Conservation (phyloP, 2,797 vertebrate species). For the Sebastes trivittatus region DNA sequence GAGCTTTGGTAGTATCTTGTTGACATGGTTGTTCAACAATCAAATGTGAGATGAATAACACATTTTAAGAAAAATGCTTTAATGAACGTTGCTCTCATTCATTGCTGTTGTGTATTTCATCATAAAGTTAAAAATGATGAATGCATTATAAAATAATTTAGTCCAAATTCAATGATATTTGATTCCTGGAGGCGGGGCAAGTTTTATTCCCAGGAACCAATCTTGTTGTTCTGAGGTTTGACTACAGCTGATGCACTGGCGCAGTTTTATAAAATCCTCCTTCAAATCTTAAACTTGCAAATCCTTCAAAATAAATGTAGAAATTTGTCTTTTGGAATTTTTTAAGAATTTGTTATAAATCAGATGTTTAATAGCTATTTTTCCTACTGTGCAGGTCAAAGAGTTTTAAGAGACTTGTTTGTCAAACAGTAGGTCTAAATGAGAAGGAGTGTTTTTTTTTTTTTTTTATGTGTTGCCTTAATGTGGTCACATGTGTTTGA, state of each 20-base stretch:
- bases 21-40: neutral
- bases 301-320: neutral
- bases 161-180: neutral
- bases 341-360: neutral
- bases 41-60: neutral
- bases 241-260: neutral
- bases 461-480: constrained; percentile 67
- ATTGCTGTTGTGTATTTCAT: neutral
- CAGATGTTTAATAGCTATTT: neutral
- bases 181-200: neutral
- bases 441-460: constrained; percentile 1
- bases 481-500: constrained; percentile 75
- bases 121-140: neutral
- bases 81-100: neutral
- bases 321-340: neutral
- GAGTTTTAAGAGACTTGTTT: constrained; percentile 24
- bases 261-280: neutral
- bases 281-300: neutral
- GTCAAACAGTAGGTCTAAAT: constrained; percentile 39
- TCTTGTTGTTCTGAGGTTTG: neutral
- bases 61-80: neutral
- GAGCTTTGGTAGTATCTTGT: neutral
- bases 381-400: neutral
- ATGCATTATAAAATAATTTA: neutral
- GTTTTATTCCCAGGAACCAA: neutral